Evolutionary conservation across 2,797 vertebrate species (phyloP).

Genomic region (Harpagifer antarcticus): DNA sequence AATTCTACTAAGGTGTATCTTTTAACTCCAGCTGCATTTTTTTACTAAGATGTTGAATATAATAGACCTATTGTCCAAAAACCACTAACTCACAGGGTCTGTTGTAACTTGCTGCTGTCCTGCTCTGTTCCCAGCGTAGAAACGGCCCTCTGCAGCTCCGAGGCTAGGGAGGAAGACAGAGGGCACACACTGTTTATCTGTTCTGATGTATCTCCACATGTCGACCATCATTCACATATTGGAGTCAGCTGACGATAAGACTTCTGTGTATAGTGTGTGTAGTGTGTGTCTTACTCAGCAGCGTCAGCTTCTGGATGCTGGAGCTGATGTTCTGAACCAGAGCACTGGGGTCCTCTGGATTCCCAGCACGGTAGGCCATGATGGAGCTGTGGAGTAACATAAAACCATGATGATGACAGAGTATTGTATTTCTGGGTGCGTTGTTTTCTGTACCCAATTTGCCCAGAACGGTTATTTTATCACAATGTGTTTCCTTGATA

Average conservation of each 20-base stretch:
- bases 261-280: not conserved
- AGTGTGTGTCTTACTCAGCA: conserved; percentile 79
- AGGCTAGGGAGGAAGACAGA: conserved; percentile 81
- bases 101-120: conserved; percentile 88
- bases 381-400: conserved; percentile 58
- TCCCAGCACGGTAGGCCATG: conserved; percentile 82
- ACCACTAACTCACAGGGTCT: conserved; percentile 90
- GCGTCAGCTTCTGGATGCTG: conserved; percentile 85
- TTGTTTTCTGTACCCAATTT: no score
- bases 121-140: conserved; percentile 91
- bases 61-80: not conserved
- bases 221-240: not conserved
- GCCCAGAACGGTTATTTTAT: no score
- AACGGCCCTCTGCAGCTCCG: conserved; percentile 92
- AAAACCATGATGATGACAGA: not conserved
- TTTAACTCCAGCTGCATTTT: not conserved
- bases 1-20: not conserved
- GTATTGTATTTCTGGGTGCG: not conserved
- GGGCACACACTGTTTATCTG: conserved; percentile 4
- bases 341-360: conserved; percentile 71
- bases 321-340: conserved; percentile 81
- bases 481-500: no score
- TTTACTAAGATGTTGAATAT: not conserved
- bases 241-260: conserved; percentile 17
- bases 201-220: not conserved